These are phyloP conservation scores for Nycticryphes semicollaris DNA, from an alignment of 2,113 vertebrate species.

Conservation along the genomic window DNA sequence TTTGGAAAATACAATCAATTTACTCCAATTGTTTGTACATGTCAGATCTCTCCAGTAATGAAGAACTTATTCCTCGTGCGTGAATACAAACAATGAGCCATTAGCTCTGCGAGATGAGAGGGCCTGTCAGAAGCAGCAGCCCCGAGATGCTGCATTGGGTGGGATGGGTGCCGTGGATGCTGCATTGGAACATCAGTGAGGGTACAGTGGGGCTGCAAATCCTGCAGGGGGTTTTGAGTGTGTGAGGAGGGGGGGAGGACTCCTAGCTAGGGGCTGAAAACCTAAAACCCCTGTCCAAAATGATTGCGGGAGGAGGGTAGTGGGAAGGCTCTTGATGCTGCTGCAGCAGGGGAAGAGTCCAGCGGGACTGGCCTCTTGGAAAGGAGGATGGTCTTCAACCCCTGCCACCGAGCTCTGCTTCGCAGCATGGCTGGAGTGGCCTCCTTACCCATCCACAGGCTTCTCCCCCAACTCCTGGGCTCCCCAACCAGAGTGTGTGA, in stretches of 20 bases:
- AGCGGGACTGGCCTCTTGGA: background rate
- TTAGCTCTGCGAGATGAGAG: background rate
- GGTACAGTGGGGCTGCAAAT: background rate
- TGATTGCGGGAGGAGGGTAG: background rate
- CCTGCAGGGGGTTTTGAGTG: background rate
- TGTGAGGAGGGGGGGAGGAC: background rate
- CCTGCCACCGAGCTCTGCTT: background rate
- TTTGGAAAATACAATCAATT: constrained; percentile 80
- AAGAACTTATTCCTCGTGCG: constrained; percentile 54
- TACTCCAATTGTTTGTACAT: constrained; percentile 70
- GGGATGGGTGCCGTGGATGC: too few relatives aligned
- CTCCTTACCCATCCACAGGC: background rate
- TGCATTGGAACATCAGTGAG: too few relatives aligned
- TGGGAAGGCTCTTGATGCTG: background rate
- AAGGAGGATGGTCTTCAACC: rapidly evolving
- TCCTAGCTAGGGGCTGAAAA: background rate
- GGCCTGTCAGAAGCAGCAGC: background rate
- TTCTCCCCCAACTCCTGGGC: background rate
- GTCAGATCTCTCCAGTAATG: constrained; percentile 67
- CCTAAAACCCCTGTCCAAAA: background rate
- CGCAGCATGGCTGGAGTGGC: rapidly evolving
- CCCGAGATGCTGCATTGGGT: too few relatives aligned
- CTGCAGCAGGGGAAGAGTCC: background rate
- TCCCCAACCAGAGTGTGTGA: background rate
- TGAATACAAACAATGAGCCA: constrained; percentile 46